Base-by-base conservation (phyloP, 2,888 invertebrate genomes). In the Acanthosoma haemorrhoidale region DNA sequence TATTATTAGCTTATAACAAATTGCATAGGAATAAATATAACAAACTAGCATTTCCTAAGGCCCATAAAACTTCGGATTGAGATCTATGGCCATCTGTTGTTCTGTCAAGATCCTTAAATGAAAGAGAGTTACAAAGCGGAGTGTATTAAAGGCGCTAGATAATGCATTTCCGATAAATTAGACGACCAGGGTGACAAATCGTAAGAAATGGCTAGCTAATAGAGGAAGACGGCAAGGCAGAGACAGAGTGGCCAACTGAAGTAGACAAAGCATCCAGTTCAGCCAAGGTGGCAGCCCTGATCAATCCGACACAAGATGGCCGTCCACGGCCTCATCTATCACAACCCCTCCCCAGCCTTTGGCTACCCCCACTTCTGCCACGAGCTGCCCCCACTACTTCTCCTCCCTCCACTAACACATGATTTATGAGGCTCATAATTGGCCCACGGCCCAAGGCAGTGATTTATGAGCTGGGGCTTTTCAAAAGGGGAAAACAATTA, bases 401-500 rank as follows among this genome's bases (percentile, higher is more conserved):
- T 9, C 25, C n/a, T 21, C 51, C 34, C 39, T 41, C 57, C 67
- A 34, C 67, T 67, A 43, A 43, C 67, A 67, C 51, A 67, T 67
- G 67, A 67, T 67, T 67, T 67, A 67, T 39, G 51, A 36, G 34
- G 29, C 67, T 67, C 57, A 67, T 67, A 67, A 67, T 67, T 67
- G 67, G 67, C 51, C 51, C 43, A 16, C 36, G 64, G 39, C 64
- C 38, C 36, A 41, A 41, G 31, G 64, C 32, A 38, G 41, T 66
- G 66, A 66, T 66, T 66, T 66, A 66, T 43, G 67, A 51, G 43
- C 57, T 21, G 41, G 25, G 29, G 64, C 64, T 57, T 67, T 57
- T 67, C 38, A 67, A 67, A 67, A 67, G 67, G 67, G 51, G 67
- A 67, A 67, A 51, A 67, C 67, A 57, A 67, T 67, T 67, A 67